Conservation (phyloP, 37 sponge, comb jelly and placozoan genomes). For the Beroe forskalii region DNA sequence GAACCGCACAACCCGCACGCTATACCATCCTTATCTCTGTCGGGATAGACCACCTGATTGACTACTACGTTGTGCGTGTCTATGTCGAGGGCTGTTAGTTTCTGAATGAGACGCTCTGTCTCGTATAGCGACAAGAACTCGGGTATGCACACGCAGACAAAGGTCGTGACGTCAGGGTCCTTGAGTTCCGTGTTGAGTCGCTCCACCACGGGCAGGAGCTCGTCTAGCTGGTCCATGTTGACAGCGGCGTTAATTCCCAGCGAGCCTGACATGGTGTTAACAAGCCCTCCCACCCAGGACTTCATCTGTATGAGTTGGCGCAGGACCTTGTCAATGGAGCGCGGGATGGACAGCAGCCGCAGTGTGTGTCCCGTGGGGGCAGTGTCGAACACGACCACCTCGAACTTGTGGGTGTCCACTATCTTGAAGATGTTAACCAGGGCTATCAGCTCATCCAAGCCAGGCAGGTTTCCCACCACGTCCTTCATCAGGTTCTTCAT, state of each 20-base stretch:
- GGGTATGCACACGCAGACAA: slow-evolving; percentile 97
- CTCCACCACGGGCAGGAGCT: slow-evolving; percentile 82
- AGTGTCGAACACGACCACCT: slow-evolving; percentile 99
- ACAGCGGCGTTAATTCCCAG: slow-evolving; percentile 35
- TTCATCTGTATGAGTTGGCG: slow-evolving; percentile 76
- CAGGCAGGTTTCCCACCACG: slow-evolving; percentile 89
- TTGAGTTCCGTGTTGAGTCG: slow-evolving; percentile 83
- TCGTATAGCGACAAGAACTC: slow-evolving; percentile 98
- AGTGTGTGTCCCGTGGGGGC: slow-evolving; percentile 99
- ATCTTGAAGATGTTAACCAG: slow-evolving; percentile 84
- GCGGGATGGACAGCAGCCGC: slow-evolving; percentile 92
- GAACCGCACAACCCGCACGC: slow-evolving; percentile 77
- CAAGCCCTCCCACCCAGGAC: slow-evolving; percentile 56
- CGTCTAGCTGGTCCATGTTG: slow-evolving; percentile 67
- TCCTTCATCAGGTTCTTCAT: slow-evolving; percentile 74
- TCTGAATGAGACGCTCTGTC: slow-evolving; percentile 96
- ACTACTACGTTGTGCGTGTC: slow-evolving; percentile 94
- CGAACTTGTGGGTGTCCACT: slow-evolving; percentile 85
- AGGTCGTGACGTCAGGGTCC: slow-evolving; percentile 86
- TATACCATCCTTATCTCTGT: slow-evolving; percentile 71
- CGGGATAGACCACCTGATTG: slow-evolving; percentile 89
- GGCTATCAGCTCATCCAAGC: slow-evolving; percentile 93
- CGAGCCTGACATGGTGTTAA: slow-evolving; percentile 51
- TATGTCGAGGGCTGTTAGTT: slow-evolving; percentile 84
- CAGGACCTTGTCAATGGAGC: slow-evolving; percentile 78